phyloP scores from a whole-genome alignment of 2,113 vertebrate species.

The Syngnathoides biaculeatus region DNA sequence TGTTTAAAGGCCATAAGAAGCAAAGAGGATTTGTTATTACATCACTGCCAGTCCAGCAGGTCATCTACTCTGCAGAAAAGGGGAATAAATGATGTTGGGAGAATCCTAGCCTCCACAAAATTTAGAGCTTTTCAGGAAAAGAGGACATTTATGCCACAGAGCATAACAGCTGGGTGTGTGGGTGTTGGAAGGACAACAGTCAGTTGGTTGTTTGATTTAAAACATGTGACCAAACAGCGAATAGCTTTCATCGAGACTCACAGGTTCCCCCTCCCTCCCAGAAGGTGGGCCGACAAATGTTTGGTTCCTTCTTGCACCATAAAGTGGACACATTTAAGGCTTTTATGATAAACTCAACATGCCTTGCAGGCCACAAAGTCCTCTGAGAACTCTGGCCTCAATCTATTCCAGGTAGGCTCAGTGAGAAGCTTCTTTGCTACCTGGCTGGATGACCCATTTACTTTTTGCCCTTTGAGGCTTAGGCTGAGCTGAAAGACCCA shows the following conservation, averaged over 20 bases:
- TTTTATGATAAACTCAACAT: background rate
- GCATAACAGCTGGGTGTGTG: constrained; percentile 51
- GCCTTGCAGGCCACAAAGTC: constrained; percentile 19
- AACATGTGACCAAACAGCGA: constrained; percentile 18
- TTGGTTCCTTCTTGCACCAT: constrained; percentile 1
- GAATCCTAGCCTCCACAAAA: too few relatives aligned
- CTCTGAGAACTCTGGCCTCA: constrained; percentile 32
- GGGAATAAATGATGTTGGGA: background rate
- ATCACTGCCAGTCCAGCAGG: constrained; percentile 53
- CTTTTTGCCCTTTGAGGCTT: constrained; percentile 47
- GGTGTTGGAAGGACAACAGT: constrained; percentile 24
- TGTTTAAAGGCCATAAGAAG: constrained; percentile 77
- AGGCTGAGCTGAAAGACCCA: constrained; percentile 41
- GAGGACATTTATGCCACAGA: constrained; percentile 18
- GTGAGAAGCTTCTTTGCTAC: constrained; percentile 30
- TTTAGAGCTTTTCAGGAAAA: constrained; percentile 16
- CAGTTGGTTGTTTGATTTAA: constrained; percentile 22
- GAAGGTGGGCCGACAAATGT: background rate
- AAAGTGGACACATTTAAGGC: background rate
- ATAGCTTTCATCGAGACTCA: constrained; percentile 4
- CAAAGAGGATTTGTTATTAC: constrained; percentile 77
- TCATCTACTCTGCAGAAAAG: constrained; percentile 15
- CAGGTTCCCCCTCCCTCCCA: background rate
- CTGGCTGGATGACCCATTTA: constrained; percentile 54
- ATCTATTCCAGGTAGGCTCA: constrained; percentile 60